These are phyloP conservation scores for Diabrotica virgifera DNA, from an alignment of 1,140 invertebrate genomes.

Conservation along the genomic window DNA sequence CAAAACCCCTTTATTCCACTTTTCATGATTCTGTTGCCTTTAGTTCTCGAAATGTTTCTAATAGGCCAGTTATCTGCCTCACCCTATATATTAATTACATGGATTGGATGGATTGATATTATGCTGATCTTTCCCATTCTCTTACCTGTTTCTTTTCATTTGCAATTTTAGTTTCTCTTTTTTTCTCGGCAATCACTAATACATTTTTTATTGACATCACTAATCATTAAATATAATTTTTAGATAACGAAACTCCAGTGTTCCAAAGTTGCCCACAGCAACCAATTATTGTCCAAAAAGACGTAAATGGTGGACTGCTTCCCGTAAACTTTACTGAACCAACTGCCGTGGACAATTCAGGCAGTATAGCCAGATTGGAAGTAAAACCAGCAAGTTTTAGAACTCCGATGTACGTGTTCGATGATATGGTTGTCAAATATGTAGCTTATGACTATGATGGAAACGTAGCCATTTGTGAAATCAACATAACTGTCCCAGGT, in stretches of 20 bases:
- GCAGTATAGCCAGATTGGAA: constrained; percentile 87
- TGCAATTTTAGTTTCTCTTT: too few species aligned
- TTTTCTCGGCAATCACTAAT: too few species aligned
- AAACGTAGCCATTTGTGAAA: constrained; percentile 94
- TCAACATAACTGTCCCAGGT: constrained; percentile 89
- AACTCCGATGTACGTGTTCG: constrained; percentile 84
- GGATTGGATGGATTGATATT: too few species aligned
- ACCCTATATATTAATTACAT: too few species aligned
- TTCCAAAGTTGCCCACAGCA: constrained; percentile 95
- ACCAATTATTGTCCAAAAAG: constrained; percentile 85
- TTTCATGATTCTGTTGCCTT: too few species aligned
- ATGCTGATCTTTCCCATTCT: too few species aligned
- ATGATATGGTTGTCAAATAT: constrained; percentile 91
- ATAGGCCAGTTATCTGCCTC: too few species aligned
- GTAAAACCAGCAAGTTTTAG: constrained; percentile 87
- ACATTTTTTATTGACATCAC: too few species aligned
- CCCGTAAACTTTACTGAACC: constrained; percentile 93
- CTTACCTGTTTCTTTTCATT: too few species aligned
- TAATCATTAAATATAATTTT: constrained; percentile 13
- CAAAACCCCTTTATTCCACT: too few species aligned
- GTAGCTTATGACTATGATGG: constrained; percentile 95
- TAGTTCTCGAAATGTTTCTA: too few species aligned
- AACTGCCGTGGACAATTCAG: constrained; percentile 89
- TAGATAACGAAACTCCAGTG: constrained; percentile 91
- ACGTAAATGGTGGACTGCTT: constrained; percentile 78